These are phyloP conservation scores for Thunnus thynnus DNA, from an alignment of 2,113 vertebrate genomes.

Conservation along the genomic window DNA sequence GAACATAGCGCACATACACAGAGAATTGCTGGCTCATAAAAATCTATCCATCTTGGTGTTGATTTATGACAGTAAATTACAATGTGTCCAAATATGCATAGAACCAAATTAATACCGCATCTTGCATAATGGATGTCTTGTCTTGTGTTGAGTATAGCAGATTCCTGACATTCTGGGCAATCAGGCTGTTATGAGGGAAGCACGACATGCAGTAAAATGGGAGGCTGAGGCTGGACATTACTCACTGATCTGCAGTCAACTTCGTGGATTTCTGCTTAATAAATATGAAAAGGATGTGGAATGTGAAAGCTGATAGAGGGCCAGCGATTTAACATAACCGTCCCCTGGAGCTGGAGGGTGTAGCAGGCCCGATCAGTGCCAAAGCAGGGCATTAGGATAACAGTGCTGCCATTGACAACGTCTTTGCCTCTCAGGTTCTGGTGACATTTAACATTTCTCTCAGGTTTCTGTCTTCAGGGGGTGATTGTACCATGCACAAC, in stretches of 20 bases:
- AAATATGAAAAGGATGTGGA: slow-evolving; percentile 42
- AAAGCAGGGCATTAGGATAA: slow-evolving; percentile 69
- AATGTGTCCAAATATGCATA: slow-evolving; percentile 54
- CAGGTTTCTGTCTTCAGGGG: slow-evolving; percentile 67
- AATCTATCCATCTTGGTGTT: slow-evolving; percentile 38
- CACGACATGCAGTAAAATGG: slow-evolving; percentile 38
- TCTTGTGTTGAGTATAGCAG: slow-evolving; percentile 51
- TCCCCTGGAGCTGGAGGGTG: slow-evolving; percentile 54
- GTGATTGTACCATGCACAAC: slow-evolving; percentile 55
- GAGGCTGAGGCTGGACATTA: slow-evolving; percentile 20
- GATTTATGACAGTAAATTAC: slow-evolving; percentile 66
- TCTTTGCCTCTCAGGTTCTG: slow-evolving; percentile 68
- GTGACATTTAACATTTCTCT: slow-evolving; percentile 81
- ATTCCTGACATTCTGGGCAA: slow-evolving; percentile 70
- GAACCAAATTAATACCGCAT: slow-evolving; percentile 53
- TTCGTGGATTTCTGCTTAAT: slow-evolving; percentile 34
- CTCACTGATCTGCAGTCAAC: slow-evolving; percentile 57
- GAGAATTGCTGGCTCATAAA: slow-evolving; percentile 57
- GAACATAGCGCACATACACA: slow-evolving; percentile 37
- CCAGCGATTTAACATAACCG: slow-evolving; percentile 62
- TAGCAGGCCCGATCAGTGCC: slow-evolving; percentile 48
- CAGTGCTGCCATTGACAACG: slow-evolving; percentile 70
- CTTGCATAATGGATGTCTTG: slow-evolving; percentile 66
- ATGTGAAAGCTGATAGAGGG: slow-evolving; percentile 39
- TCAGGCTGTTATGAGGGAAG: slow-evolving; percentile 43